A percentile compares a stretch with the other conserved stretches of the same genome.
Conservation (phyloP, 2,113 vertebrate genomes). For the Cheirogaleus medius region DNA sequence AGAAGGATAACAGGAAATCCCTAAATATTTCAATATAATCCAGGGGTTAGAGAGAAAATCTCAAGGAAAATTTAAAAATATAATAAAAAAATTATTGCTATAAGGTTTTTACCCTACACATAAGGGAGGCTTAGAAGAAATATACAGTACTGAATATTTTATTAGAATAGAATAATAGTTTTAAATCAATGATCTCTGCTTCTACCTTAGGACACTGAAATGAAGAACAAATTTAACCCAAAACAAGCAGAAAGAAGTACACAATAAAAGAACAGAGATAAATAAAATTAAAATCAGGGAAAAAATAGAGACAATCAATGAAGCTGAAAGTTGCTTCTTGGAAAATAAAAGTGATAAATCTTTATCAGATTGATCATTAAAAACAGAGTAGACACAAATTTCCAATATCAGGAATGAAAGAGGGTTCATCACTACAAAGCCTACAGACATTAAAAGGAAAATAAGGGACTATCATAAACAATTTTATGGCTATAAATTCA, state of each 20-base stretch:
- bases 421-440: background rate
- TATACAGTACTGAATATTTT: background rate
- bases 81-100: background rate
- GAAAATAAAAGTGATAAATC: slow-evolving; percentile 21
- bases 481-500: background rate
- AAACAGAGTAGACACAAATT: background rate
- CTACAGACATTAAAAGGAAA: background rate
- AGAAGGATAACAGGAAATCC: background rate
- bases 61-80: background rate
- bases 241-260: background rate
- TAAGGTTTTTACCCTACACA: background rate
- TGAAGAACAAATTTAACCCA: background rate
- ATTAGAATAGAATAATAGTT: background rate
- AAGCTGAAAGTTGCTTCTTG: background rate
- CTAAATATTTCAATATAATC: background rate
- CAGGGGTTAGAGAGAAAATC: background rate
- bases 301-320: background rate
- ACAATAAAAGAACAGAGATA: background rate
- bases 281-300: slow-evolving; percentile 28
- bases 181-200: background rate
- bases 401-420: slow-evolving; percentile 16
- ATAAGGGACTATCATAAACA: background rate
- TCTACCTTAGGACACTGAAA: background rate
- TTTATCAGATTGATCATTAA: background rate
- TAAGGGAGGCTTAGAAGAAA: background rate